Evolutionary conservation across 2,797 vertebrate species (phyloP), one percentile per base, ranked within the genome.

Genomic region (Spondyliosoma cantharus): DNA sequence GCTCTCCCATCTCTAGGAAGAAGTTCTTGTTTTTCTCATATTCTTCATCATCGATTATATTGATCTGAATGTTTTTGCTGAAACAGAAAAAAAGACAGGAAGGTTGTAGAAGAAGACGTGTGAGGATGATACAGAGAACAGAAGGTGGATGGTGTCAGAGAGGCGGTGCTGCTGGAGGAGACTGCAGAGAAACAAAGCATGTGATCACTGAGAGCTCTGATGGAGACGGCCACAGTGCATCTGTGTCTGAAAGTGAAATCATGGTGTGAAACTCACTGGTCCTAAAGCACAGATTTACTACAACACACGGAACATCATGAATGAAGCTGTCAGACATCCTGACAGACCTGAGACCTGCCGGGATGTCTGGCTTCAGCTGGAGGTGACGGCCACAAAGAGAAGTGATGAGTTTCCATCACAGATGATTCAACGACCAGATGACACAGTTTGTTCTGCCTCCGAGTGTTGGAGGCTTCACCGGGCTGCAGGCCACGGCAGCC

Each of bases 21-120:
- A 99, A 97, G 95, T 96, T 98, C 97, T 99, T 99, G 96, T 99
- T 99, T 96, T 99, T 99, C 95, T 99, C 98, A 93, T 99, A 99
- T 82, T 98, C 96, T 94, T 99, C 98, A 89, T 99, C 98, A 93
- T 98, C 98, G 91, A 99, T 96, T 93, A 99, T 95, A 95, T 96
- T 97, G 96, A 99, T 96, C 93, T 94, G 96, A 95, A 99, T 93
- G 84, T 91, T 94, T 96, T 99, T 98, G 91, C 98, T 99, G 96
- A 74, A 90, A 91, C n/a, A 79, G 48, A 53, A 58, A 15, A 11
- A 37, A 42, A 75, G 29, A 72, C 9, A 85, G 82, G 83, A 86
- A 95, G 5, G n/a, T 66, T 57, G 74, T 85, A 95, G 90, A 8
- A 17, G 82, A 48, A 80, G 72, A 88, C 54, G 49, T 54, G 24